Evolutionary conservation across 1,140 invertebrate species (phyloP).

Genomic region (Drosophila nebulosa): DNA sequence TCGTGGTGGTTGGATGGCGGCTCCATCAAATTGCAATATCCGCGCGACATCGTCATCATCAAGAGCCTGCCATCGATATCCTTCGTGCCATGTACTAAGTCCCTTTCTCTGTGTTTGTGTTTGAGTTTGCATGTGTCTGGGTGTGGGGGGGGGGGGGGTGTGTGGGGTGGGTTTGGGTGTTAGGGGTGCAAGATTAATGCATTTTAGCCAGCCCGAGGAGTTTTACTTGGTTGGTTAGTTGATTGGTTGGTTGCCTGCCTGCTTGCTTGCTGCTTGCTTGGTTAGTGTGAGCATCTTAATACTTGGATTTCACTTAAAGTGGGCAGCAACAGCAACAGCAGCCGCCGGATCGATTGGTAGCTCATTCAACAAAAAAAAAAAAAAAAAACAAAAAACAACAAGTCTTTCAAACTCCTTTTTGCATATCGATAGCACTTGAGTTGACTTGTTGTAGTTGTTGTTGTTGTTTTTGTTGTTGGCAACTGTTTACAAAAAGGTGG

Average conservation of each 20-base stretch:
- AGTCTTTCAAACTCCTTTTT: slow-evolving; percentile 2
- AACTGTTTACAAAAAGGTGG: slow-evolving; percentile 30
- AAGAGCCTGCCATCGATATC: slow-evolving; percentile 61
- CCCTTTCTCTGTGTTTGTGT: not conserved
- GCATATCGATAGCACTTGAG: slow-evolving; percentile 62
- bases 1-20: slow-evolving; percentile 5
- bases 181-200: slow-evolving; percentile 64
- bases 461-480: slow-evolving; percentile 11
- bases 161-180: too few relatives aligned
- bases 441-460: slow-evolving; percentile 33
- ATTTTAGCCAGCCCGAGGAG: slow-evolving; percentile 44
- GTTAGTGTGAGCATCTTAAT: slow-evolving; percentile 57
- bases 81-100: slow-evolving; percentile 23
- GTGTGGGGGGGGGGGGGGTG: not conserved
- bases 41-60: slow-evolving; percentile 61
- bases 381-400: not conserved
- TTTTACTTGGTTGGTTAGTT: slow-evolving; percentile 8
- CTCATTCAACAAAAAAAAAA: not conserved
- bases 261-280: not conserved
- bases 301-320: slow-evolving; percentile 70
- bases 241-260: not conserved
- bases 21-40: slow-evolving; percentile 76
- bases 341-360: not conserved
- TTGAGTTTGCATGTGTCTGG: not conserved
- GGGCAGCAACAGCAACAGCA: slow-evolving; percentile 32